Percentiles rank a stretch among this genome's conserved stretches.
These are phyloP conservation scores for Maniola jurtina DNA, from an alignment of 1,140 invertebrate genomes.

Conservation along the genomic window DNA sequence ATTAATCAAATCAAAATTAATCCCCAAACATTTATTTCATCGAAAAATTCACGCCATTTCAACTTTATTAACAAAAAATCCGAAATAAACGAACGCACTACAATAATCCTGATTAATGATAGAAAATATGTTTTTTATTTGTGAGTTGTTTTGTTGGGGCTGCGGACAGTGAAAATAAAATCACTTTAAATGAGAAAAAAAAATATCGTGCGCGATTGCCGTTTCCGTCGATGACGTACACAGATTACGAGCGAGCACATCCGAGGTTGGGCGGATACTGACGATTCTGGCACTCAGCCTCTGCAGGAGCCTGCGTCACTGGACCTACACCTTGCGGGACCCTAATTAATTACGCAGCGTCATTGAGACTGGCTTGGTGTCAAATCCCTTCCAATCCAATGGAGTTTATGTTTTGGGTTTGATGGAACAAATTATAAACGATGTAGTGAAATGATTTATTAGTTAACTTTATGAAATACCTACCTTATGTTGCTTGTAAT, in stretches of 20 bases:
- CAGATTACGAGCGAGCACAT: constrained; percentile 41
- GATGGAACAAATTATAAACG: constrained; percentile 18
- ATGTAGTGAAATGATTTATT: background rate
- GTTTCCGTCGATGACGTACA: constrained; percentile 13
- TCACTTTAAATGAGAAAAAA: constrained; percentile 6
- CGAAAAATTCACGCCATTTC: constrained; percentile 16
- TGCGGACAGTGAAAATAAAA: background rate
- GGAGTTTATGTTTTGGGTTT: constrained; percentile 27
- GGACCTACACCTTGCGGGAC: constrained; percentile 67
- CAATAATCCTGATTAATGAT: background rate
- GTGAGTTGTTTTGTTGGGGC: background rate
- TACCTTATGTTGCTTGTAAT: background rate
- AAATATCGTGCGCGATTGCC: constrained; percentile 22
- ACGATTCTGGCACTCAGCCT: constrained; percentile 24
- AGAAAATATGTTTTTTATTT: background rate
- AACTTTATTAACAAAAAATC: constrained; percentile 22
- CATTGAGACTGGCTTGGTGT: constrained; percentile 51
- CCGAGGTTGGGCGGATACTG: constrained; percentile 57
- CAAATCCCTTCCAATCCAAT: constrained; percentile 38
- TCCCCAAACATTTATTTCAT: constrained; percentile 14
- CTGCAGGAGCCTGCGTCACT: constrained; percentile 72
- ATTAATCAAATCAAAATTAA: constrained; percentile 16
- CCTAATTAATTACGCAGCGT: constrained; percentile 68
- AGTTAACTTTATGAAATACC: background rate
- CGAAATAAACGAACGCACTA: constrained; percentile 9